These are phyloP conservation scores for Agrypnia vestita DNA, from an alignment of 1,140 invertebrate species.

Conservation along the genomic window DNA sequence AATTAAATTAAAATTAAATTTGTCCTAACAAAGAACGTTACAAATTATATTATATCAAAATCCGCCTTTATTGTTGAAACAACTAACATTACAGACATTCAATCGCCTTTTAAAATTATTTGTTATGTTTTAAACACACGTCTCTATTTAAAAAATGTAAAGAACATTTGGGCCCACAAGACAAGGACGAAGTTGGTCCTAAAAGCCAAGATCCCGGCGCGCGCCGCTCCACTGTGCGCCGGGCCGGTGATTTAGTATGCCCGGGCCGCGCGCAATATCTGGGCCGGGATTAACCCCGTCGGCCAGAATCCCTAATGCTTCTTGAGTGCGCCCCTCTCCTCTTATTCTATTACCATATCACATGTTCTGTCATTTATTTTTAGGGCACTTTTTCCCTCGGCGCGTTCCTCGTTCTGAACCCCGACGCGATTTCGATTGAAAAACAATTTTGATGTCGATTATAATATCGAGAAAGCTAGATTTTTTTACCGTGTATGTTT, in stretches of 20 bases:
- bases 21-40: too few relatives aligned
- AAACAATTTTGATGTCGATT: too few relatives aligned
- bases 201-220: conserved; percentile 3
- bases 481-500: too few relatives aligned
- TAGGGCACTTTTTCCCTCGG: background rate
- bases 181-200: background rate
- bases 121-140: too few relatives aligned
- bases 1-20: too few relatives aligned
- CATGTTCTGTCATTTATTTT: conserved; percentile 23
- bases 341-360: conserved; percentile 42
- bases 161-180: background rate
- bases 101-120: too few relatives aligned
- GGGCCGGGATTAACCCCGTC: conserved; percentile 55
- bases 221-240: background rate
- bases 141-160: too few relatives aligned
- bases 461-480: too few relatives aligned
- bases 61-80: too few relatives aligned
- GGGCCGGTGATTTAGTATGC: conserved; percentile 54
- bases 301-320: conserved; percentile 59
- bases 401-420: background rate
- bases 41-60: too few relatives aligned
- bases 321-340: conserved; percentile 46
- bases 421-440: too few relatives aligned
- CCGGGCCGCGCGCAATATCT: conserved; percentile 54
- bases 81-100: too few relatives aligned